These are phyloP conservation scores for Characodon lateralis DNA, from an alignment of 2,797 vertebrate species.

Conservation along the genomic window DNA sequence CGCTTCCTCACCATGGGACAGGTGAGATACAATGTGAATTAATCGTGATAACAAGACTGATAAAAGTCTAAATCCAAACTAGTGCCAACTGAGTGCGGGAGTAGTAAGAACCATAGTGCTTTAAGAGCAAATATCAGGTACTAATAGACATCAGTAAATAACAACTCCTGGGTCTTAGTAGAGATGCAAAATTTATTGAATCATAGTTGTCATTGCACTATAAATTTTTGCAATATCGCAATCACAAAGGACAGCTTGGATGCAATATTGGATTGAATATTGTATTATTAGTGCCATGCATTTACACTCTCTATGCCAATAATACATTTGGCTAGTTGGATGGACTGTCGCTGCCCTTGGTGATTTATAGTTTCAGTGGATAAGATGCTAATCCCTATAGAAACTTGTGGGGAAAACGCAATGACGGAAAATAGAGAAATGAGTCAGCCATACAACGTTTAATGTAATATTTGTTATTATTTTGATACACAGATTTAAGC, in stretches of 20 bases:
- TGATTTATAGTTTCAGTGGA: no score
- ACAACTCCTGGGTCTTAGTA: neutral
- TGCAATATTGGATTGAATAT: neutral
- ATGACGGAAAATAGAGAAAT: no score
- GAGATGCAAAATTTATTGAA: neutral
- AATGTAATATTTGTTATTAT: no score
- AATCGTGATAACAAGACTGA: neutral
- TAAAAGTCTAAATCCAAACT: neutral
- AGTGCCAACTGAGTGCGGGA: neutral
- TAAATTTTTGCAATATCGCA: neutral
- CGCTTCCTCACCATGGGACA: constrained; percentile 73
- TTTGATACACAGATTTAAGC: no score
- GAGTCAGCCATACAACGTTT: no score
- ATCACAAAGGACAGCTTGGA: neutral
- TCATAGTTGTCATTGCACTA: neutral
- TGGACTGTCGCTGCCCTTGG: no score
- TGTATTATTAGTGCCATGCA: neutral
- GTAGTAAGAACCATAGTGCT: no score
- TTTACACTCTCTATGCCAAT: neutral
- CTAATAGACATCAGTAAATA: neutral
- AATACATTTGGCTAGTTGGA: no score
- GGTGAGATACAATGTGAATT: constrained; percentile 40
- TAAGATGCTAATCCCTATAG: no score
- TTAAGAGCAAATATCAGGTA: neutral
- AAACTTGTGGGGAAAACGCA: no score